These are phyloP conservation scores for Speoplatyrhinus poulsoni DNA, from an alignment of 2,113 vertebrate species.

Conservation along the genomic window DNA sequence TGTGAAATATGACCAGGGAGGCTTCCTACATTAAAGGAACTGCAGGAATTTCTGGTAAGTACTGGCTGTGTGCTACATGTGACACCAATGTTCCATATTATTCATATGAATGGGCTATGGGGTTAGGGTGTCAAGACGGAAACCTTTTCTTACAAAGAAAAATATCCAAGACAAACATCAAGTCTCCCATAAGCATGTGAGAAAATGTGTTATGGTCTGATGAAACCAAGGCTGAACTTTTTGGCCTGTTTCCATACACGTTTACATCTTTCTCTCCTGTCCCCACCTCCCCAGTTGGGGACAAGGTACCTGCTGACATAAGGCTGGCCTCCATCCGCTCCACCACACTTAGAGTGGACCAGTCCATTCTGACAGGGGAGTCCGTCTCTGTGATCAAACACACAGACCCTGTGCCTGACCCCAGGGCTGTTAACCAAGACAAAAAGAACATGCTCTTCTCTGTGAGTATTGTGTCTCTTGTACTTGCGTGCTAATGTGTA, in stretches of 20 bases:
- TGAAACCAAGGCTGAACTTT: too few species aligned
- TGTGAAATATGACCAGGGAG: too few species aligned
- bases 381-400: constrained; percentile 81
- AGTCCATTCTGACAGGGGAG: constrained; percentile 90
- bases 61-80: too few species aligned
- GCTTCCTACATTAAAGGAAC: too few species aligned
- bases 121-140: too few species aligned
- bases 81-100: too few species aligned
- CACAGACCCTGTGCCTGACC: constrained; percentile 80
- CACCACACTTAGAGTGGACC: constrained; percentile 89
- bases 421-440: constrained; percentile 80
- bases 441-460: constrained; percentile 84
- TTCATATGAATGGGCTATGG: too few species aligned
- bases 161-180: too few species aligned
- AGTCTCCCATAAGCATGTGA: too few species aligned
- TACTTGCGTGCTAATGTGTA: constrained; percentile 16
- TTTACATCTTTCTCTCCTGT: neutral
- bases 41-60: too few species aligned
- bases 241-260: neutral
- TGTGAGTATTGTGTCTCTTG: constrained; percentile 55
- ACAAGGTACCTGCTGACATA: constrained; percentile 93
- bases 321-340: constrained; percentile 87
- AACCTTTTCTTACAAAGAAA: too few species aligned
- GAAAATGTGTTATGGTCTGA: too few species aligned
- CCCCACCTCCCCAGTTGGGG: constrained; percentile 79